Evolutionary conservation across 2,797 vertebrate species (phyloP).

Genomic region (Peromyscus aztecus): DNA sequence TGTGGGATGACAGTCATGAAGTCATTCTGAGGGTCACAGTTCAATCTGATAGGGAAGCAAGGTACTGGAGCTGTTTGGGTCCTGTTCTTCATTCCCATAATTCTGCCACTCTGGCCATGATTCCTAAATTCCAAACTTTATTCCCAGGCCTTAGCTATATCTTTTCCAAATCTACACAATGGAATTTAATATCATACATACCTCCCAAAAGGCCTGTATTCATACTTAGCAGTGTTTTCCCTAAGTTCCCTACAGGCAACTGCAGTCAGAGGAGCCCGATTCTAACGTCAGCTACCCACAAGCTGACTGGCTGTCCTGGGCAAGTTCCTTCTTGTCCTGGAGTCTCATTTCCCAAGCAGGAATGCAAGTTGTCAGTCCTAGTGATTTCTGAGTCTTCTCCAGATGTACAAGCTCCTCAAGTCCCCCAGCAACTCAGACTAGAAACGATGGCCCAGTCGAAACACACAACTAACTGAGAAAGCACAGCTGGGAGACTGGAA

Average conservation of each 20-base stretch:
- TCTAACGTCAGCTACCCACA: background rate
- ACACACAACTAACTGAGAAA: background rate
- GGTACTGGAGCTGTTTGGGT: background rate
- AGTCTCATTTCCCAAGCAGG: constrained; percentile 15
- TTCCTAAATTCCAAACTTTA: background rate
- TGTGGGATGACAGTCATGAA: no score
- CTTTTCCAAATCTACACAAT: background rate
- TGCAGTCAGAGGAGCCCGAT: background rate
- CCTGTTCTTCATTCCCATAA: background rate
- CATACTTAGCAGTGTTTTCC: background rate
- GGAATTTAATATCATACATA: background rate
- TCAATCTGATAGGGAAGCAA: background rate
- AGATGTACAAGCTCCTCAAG: background rate
- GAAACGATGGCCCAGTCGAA: background rate
- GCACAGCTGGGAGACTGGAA: background rate
- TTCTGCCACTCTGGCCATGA: background rate
- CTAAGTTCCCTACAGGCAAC: background rate
- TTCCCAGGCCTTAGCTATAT: background rate
- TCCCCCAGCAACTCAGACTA: background rate
- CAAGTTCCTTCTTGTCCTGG: constrained; percentile 38
- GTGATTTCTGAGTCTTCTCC: background rate
- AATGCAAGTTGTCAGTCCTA: background rate
- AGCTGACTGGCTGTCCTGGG: background rate
- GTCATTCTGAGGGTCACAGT: background rate
- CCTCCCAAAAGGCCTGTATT: background rate